Conservation (phyloP, 2,888 invertebrate genomes). For the Eilema caniola region DNA sequence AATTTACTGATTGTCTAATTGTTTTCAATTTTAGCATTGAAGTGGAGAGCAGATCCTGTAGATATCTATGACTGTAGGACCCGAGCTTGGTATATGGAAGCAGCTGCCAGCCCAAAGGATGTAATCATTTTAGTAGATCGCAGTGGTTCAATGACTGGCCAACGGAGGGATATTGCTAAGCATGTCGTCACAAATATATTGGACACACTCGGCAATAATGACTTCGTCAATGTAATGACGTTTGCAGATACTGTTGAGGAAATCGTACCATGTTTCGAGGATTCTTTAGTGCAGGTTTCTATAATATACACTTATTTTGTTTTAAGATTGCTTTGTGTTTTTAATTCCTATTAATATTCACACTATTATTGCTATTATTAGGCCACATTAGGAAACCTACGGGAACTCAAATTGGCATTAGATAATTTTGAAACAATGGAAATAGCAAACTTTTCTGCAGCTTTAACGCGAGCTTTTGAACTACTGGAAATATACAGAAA, state of each 20-base stretch:
- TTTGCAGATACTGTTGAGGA: constrained; percentile 94
- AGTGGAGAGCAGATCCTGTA: constrained; percentile 93
- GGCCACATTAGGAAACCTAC: constrained; percentile 94
- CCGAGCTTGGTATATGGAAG: constrained; percentile 98
- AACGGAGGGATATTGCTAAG: constrained; percentile 95
- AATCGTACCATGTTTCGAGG: constrained; percentile 95
- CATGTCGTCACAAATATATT: constrained; percentile 95
- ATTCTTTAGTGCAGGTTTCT: constrained; percentile 94
- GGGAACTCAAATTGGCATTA: constrained; percentile 93
- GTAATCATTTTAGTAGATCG: constrained; percentile 94
- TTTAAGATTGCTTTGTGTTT: not conserved
- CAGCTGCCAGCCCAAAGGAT: constrained; percentile 99
- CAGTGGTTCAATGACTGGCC: constrained; percentile 97
- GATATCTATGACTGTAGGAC: constrained; percentile 98
- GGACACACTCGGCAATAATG: constrained; percentile 98
- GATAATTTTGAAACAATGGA: constrained; percentile 93
- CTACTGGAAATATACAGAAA: constrained; percentile 90
- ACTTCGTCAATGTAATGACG: constrained; percentile 98
- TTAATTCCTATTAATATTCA: not conserved
- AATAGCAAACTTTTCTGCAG: constrained; percentile 97
- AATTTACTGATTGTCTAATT: not conserved
- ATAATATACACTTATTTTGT: not conserved
- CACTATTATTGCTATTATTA: constrained; percentile 63
- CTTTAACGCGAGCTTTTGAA: constrained; percentile 96
- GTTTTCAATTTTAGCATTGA: constrained; percentile 87